Percentiles rank a stretch among this genome's conserved stretches.
Evolutionary conservation across 2,888 invertebrate genomes (phyloP).

Genomic region (Pyralis farinalis): DNA sequence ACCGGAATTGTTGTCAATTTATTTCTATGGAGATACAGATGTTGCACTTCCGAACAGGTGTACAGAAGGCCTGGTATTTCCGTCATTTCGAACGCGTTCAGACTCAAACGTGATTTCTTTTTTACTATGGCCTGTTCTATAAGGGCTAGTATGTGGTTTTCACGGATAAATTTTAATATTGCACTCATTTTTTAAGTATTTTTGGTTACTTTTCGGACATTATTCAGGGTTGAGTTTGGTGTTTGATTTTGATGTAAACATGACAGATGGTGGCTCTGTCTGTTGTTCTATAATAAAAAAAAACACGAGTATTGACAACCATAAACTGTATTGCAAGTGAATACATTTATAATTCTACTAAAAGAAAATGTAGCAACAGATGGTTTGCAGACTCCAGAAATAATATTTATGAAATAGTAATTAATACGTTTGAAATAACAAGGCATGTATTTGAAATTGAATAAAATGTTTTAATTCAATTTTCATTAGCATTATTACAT

Average conservation of each 20-base stretch:
- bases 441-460: too few species aligned
- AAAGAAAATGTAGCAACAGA: too few species aligned
- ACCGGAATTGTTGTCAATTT: slow-evolving; percentile 74
- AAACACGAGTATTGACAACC: too few species aligned
- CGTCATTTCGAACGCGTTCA: slow-evolving; percentile 83
- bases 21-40: slow-evolving; percentile 84
- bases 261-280: too few species aligned
- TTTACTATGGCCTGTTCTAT: slow-evolving; percentile 83
- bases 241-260: slow-evolving; percentile 47
- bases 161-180: slow-evolving; percentile 85
- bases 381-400: too few species aligned
- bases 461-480: neutral
- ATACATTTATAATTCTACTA: neutral
- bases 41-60: slow-evolving; percentile 79
- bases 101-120: slow-evolving; percentile 80
- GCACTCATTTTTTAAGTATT: slow-evolving; percentile 80
- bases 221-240: slow-evolving; percentile 71
- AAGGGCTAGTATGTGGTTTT: slow-evolving; percentile 84
- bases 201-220: slow-evolving; percentile 51
- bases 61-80: slow-evolving; percentile 81
- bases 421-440: too few species aligned
- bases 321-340: slow-evolving; percentile 2
- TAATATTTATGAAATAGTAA: too few species aligned
- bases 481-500: neutral
- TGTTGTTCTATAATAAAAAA: too few species aligned